Base-by-base conservation (phyloP, 2,888 invertebrate species). In the Pristionchus exspectatus region DNA sequence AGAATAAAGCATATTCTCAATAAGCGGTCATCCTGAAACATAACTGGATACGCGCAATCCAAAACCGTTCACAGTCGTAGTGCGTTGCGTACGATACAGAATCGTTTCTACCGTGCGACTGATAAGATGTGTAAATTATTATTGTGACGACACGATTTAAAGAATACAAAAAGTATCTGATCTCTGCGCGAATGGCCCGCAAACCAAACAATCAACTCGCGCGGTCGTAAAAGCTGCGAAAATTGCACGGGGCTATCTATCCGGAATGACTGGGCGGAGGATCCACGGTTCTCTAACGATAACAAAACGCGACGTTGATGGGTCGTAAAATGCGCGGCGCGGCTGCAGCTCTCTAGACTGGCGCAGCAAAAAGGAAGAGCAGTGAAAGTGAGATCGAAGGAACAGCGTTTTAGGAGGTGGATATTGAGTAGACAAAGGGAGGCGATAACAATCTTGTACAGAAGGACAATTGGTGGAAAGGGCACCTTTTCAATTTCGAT, bases 281-380 rank as follows among this genome's bases (percentile, higher is more conserved):
- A 54, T 81, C 14, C n/a, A n/a, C 21, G 21, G 38, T 50, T n/a
- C 50, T 81, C 81, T 44, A 81, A 81, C 81, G 81, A 81, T 81
- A 81, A 81, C 81, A 81, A 50, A 77, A 44, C 77, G 77, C 27
- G 27, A 50, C 77, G 81, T 81, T 81, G 81, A 81, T 81, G 27
- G 81, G 50, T 27, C 81, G 81, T 81, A 81, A 81, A 81, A 33
- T 18, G 30, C 7, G 72, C 30, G 30, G 30, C 7, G 72, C 30
- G 30, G 14, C 30, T 72, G 30, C 72, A 72, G 30, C 30, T 30
- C 24, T 7, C 72, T 33, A 72, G 72, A 72, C 30, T 33, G 30
- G 30, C 16, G 30, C 30, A 33, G 33, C 30, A 72, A 72, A 72
- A 33, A 72, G 30, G 21, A 38, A 69, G 69, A n/a, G 27, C 3